phyloP scores from a whole-genome alignment of 2,888 invertebrate genomes.

The Hyalella azteca region DNA sequence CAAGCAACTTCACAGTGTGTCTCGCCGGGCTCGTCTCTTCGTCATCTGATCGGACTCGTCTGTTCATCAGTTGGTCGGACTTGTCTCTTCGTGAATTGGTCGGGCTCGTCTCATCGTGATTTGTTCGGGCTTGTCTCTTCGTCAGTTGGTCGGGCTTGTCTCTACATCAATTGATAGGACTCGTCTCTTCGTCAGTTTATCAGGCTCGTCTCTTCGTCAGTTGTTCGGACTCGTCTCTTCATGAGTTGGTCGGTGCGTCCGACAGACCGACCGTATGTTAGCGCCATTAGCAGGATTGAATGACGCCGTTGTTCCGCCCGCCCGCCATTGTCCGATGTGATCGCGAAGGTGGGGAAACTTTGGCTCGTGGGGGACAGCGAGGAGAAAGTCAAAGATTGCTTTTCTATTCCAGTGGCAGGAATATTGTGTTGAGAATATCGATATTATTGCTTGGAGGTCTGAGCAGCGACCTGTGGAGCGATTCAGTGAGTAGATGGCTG shows the following conservation, averaged over 20 bases:
- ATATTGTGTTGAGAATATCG: neutral
- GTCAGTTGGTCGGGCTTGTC: too few species aligned
- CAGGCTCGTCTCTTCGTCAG: neutral
- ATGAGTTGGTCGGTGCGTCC: neutral
- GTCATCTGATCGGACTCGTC: too few species aligned
- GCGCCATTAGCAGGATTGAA: slow-evolving; percentile 2
- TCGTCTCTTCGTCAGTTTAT: neutral
- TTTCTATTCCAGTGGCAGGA: neutral
- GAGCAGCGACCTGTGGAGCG: neutral
- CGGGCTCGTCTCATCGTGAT: too few species aligned
- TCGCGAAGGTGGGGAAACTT: neutral
- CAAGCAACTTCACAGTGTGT: too few species aligned
- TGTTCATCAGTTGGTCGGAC: too few species aligned
- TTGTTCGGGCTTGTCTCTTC: too few species aligned
- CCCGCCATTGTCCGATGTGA: neutral
- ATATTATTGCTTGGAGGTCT: neutral
- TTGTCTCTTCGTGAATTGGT: too few species aligned
- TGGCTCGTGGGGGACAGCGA: too few species aligned
- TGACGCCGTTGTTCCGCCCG: neutral
- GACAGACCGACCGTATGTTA: too few species aligned
- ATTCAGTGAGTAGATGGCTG: neutral
- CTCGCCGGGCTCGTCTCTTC: neutral
- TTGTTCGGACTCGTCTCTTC: neutral
- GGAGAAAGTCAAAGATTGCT: too few species aligned
- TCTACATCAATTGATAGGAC: too few species aligned